Conservation (phyloP, 2,113 vertebrate species). For the Phalacrocorax carbo region DNA sequence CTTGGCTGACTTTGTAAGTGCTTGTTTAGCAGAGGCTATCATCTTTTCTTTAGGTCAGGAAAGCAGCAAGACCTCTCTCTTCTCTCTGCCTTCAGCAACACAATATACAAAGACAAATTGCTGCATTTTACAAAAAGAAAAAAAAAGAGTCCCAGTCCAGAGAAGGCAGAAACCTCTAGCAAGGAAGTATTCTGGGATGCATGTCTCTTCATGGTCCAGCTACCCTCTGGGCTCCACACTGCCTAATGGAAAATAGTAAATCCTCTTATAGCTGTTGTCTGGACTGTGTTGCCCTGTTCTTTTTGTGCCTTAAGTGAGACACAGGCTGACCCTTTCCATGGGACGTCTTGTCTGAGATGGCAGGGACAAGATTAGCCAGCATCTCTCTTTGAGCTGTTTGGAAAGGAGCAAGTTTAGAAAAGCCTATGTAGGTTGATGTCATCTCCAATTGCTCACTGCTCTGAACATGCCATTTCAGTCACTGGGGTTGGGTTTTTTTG, state of each 20-base stretch:
- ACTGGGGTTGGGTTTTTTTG: background rate
- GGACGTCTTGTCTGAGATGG: background rate
- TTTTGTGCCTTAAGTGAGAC: background rate
- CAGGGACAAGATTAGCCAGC: background rate
- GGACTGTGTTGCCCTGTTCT: background rate
- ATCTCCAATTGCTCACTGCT: background rate
- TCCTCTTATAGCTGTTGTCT: constrained; percentile 9
- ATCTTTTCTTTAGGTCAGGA: background rate
- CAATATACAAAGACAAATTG: constrained; percentile 4
- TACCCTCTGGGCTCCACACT: background rate
- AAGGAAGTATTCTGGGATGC: background rate
- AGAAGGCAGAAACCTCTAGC: background rate
- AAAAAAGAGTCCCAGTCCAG: background rate
- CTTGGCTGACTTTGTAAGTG: background rate
- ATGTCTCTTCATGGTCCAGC: background rate
- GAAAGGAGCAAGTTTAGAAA: background rate
- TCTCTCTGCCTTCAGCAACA: background rate
- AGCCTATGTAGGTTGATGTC: fast-evolving
- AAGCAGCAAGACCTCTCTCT: background rate
- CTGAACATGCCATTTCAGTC: background rate
- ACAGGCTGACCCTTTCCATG: background rate
- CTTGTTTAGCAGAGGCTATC: background rate
- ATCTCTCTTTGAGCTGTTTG: background rate
- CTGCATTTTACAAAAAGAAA: background rate
- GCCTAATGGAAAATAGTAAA: constrained; percentile 7